A percentile compares a stretch with the other conserved stretches of the same genome.
phyloP scores from a whole-genome alignment of 2,113 vertebrate species.

The Eclectus roratus region DNA sequence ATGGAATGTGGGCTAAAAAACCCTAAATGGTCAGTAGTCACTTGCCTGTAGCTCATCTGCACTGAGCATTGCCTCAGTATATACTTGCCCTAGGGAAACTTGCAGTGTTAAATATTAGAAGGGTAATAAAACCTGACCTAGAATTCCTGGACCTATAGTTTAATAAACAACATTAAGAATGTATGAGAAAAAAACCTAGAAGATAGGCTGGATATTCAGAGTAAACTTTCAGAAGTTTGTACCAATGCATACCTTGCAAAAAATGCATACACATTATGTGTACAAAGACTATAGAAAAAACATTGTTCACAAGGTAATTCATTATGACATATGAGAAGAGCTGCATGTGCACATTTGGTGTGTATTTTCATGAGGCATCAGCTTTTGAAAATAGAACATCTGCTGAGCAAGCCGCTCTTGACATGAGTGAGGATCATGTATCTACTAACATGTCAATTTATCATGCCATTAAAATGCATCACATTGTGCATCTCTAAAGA shows the following conservation, averaged over 20 bases:
- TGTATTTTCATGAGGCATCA: not conserved
- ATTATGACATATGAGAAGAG: not conserved
- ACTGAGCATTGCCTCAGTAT: not conserved
- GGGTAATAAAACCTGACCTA: not conserved
- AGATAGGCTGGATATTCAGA: not conserved
- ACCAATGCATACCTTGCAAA: not conserved
- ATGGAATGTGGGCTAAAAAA: not conserved
- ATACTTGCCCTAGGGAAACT: not conserved
- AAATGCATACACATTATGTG: rapidly evolving
- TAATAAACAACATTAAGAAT: not conserved
- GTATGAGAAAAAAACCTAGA: not conserved
- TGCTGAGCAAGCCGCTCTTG: not conserved
- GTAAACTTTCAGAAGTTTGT: not conserved
- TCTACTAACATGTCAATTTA: not conserved
- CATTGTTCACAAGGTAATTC: not conserved
- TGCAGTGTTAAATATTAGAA: not conserved
- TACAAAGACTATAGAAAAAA: not conserved
- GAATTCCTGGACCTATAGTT: not conserved
- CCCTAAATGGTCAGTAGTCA: not conserved
- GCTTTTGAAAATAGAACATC: not conserved
- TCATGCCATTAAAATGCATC: not conserved
- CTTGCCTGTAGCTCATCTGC: not conserved
- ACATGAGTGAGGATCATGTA: not conserved
- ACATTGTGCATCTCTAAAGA: not conserved
- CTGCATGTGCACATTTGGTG: not conserved